These are phyloP conservation scores for Limnephilus auricula DNA, from an alignment of 2,888 invertebrate species.

Conservation along the genomic window DNA sequence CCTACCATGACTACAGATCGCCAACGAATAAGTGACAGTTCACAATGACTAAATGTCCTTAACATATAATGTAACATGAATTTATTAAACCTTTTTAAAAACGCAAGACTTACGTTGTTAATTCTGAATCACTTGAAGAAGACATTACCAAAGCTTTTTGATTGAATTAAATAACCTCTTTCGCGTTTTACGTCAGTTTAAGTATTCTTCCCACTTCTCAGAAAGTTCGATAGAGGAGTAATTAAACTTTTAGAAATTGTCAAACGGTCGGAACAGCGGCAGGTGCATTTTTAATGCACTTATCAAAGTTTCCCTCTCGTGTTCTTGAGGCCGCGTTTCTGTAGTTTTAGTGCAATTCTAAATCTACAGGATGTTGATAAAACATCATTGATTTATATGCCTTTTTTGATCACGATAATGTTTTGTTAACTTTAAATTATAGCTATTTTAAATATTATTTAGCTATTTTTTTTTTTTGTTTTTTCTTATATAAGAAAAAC, in stretches of 20 bases:
- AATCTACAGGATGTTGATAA: not conserved
- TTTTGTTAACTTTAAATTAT: no score
- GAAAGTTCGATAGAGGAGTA: constrained; percentile 2
- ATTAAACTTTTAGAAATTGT: constrained; percentile 26
- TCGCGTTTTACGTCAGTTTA: not conserved
- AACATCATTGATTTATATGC: not conserved
- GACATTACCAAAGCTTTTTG: not conserved
- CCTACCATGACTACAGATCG: no score
- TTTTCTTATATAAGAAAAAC: no score
- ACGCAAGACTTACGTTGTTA: not conserved
- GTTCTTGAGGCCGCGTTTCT: not conserved
- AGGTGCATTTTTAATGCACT: constrained; percentile 29
- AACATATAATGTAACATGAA: not conserved
- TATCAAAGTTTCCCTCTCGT: constrained; percentile 13
- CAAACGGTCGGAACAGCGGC: not conserved
- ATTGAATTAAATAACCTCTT: not conserved
- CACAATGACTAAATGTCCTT: no score
- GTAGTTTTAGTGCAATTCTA: not conserved
- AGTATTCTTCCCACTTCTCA: not conserved
- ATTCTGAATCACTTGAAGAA: not conserved
- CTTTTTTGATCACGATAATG: no score
- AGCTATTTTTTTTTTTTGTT: no score
- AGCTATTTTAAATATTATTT: no score
- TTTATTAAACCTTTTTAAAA: not conserved
- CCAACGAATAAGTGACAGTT: no score